Conservation (phyloP, 2,888 invertebrate species). For the Bhutanitis thaidina region DNA sequence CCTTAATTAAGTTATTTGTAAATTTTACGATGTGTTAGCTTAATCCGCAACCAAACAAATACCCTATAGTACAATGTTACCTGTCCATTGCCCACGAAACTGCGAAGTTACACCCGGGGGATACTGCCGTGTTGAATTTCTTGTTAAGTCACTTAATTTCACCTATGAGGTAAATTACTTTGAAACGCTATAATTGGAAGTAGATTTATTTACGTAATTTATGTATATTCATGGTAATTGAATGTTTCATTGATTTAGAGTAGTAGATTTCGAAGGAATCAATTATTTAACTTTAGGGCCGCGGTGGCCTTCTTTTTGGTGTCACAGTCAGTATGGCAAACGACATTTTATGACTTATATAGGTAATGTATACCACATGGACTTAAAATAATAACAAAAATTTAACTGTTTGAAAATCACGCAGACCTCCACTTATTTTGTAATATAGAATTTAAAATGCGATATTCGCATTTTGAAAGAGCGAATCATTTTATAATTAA, state of each 20-base stretch:
- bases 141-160: constrained; percentile 16
- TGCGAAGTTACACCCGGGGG: constrained; percentile 11
- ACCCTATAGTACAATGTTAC: constrained; percentile 4
- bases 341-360: too few species aligned
- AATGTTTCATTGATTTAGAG: not conserved
- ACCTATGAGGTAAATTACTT: constrained; percentile 11
- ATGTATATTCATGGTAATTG: not conserved
- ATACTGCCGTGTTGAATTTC: constrained; percentile 13
- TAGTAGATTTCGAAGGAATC: too few species aligned
- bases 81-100: constrained; percentile 14
- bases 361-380: too few species aligned
- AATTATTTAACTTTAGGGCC: too few species aligned
- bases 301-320: too few species aligned
- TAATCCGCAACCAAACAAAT: constrained; percentile 2
- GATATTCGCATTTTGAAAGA: too few species aligned
- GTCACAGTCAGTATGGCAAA: too few species aligned
- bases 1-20: not conserved
- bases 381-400: too few species aligned
- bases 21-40: not conserved
- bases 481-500: too few species aligned
- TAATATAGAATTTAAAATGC: too few species aligned
- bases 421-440: too few species aligned
- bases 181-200: constrained; percentile 6
- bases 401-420: too few species aligned
- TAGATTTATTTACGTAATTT: constrained; percentile 9